Base-by-base conservation (phyloP, 2,888 invertebrate genomes). In the Schizaphis graminum region DNA sequence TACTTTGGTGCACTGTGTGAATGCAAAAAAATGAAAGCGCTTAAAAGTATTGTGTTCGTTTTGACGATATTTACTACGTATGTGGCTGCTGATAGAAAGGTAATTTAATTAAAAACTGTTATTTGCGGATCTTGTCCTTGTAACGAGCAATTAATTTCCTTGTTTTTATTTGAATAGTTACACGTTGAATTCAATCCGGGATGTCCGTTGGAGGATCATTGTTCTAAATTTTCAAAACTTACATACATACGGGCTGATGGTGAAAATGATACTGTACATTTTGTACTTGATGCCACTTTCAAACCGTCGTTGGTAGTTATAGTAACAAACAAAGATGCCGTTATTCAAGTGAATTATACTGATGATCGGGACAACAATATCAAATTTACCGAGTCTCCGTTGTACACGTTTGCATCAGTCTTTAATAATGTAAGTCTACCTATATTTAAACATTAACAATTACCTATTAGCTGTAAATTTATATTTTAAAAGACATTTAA, bases 241-340 rank as follows among this genome's bases (percentile, higher is more conserved):
- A 95, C 97, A 8, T 96, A 97, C 95, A 96, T 97, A 21, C 96
- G 96, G 95, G 97, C 97, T 0, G 96, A 96, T 47, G 97, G 97
- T 0, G 94, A 95, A 1, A 96, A 96, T 89, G 97, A 97, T 95
- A 96, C 96, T 0, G 95, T 97, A 1, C 97, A 97, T 95, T 97
- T 97, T 95, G 95, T 97, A 89, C 97, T 97, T 97, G 97, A 97
- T 95, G 97, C 97, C 95, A 96, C 96, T 7, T 96, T 96, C 8
- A 96, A 96, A 86, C 97, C 97, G 0, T 96, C 97, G 1, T 95
- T 97, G 53, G 95, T 97, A 35, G 96, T 97, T 57, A 96, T 96
- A 0, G 95, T 97, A 0, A 97, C 97, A 0, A 95, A 96, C 0
- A 95, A 96, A 0, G 96, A 96, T 93, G 96, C 96, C 0, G 95